phyloP scores from a whole-genome alignment of 2,113 vertebrate genomes.

The Bos taurus region ARS-UCD2.0 NC_037344.1:54854501-54855000 shows the following conservation, averaged over 20 bases:
- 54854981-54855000: conserved; percentile 13
- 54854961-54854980: conserved; percentile 26
- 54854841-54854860: conserved; percentile 53
- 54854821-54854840: conserved; percentile 23
- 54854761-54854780: conserved; percentile 28
- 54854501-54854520: background rate
- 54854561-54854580: background rate
- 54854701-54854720: conserved; percentile 3
- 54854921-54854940: conserved; percentile 48
- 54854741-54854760: background rate
- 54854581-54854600: background rate
- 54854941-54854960: conserved; percentile 30
- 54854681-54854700: background rate
- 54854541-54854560: background rate
- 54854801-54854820: conserved; percentile 44
- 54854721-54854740: background rate
- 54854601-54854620: background rate
- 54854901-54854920: conserved; percentile 16
- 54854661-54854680: background rate
- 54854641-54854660: background rate
- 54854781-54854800: background rate
- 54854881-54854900: conserved; percentile 26
- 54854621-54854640: accelerated
- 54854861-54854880: background rate
- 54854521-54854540: background rate